Evolutionary conservation across 2,113 vertebrate genomes (phyloP), one percentile per base, ranked within the genome.

Genomic region (Corythoichthys haematopterus): DNA sequence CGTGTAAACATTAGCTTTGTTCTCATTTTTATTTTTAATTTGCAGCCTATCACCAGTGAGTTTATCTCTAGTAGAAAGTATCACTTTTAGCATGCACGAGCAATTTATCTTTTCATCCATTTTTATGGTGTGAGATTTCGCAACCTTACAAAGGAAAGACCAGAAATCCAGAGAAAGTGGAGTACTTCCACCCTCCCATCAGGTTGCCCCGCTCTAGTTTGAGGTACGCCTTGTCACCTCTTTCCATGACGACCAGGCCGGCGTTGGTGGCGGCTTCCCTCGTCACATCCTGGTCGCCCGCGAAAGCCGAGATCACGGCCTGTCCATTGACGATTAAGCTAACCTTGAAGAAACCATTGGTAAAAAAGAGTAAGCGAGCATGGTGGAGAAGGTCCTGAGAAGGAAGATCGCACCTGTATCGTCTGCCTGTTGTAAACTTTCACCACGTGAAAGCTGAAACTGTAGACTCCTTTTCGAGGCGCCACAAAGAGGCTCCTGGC

Each of bases 371-470:
- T 63, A 35, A 63, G 9, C 13, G 20, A 45, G 40, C 10, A 40
- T 40, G 12, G 38, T 9, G 52, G 52, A 7, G 3, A 55, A 11
- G 16, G 50, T n/a, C 16, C 16, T 11, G 33, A 55, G 20, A 55
- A 55, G 9, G 15, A 33, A 33, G 20, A 64, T 36, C 84, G 87
- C 71, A 93, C 94, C 84, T 94, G 94, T 67, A 95, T 93, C 0
- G 94, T 94, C 71, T 95, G 94, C 43, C 94, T 88, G 86, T 95
- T 95, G 88, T 95, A 95, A 64, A 94, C 94, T 81, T 95, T 95
- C 71, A 95, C 94, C 71, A 95, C 93, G 2, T 94, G 93, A 85
- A 94, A 95, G 70, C 89, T 92, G 91, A 95, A 95, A 72, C 94
- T 94, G 88, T 94, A 95, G 67, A 95, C 92, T 12, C 94, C 94